phyloP scores from a whole-genome alignment of 2,113 vertebrate species.

The Puffinus mauretanicus region DNA sequence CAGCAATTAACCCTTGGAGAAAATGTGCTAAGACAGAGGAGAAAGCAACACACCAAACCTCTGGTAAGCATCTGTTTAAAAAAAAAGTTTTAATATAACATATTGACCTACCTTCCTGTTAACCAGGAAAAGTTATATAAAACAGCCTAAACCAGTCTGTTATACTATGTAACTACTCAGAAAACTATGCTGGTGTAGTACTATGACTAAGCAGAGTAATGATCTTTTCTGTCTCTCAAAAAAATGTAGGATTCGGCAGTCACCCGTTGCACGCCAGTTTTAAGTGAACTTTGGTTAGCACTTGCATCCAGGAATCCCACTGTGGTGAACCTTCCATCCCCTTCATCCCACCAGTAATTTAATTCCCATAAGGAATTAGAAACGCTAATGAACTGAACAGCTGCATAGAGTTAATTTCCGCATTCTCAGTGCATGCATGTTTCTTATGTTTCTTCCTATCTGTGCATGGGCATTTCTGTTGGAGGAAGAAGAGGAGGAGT shows the following conservation, averaged over 20 bases:
- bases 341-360: neutral
- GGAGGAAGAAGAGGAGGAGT: neutral
- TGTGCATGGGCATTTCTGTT: neutral
- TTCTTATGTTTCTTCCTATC: neutral
- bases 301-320: neutral
- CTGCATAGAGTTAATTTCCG: neutral
- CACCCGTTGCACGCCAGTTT: neutral
- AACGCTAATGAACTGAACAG: slow-evolving; percentile 23
- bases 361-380: slow-evolving; percentile 3
- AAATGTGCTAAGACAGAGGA: neutral
- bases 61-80: neutral
- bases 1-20: neutral
- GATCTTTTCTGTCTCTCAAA: neutral
- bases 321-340: neutral
- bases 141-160: neutral
- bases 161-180: neutral
- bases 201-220: slow-evolving; percentile 7
- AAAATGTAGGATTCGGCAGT: neutral
- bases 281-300: neutral
- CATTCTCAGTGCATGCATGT: neutral
- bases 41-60: neutral
- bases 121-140: slow-evolving; percentile 30
- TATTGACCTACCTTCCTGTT: neutral
- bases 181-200: neutral
- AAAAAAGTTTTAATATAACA: slow-evolving; percentile 34